phyloP scores from a whole-genome alignment of 2,113 vertebrate species.

The Ardeotis arabs region DNA sequence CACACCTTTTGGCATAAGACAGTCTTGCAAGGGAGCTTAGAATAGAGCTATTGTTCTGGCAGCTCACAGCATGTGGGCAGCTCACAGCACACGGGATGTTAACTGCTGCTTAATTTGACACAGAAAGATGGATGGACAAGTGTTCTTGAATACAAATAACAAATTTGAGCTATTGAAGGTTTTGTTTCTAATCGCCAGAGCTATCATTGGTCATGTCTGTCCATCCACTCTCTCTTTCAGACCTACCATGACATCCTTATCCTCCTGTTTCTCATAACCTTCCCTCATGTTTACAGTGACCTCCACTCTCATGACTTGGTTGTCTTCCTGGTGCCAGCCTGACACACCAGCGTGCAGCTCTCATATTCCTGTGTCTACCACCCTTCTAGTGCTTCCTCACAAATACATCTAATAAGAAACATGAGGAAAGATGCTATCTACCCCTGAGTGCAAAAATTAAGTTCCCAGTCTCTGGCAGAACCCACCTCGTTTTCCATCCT shows the following conservation, averaged over 20 bases:
- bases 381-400: not conserved
- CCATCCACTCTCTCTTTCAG: constrained; percentile 8
- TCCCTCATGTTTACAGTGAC: not conserved
- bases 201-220: not conserved
- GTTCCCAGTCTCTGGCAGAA: not conserved
- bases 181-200: not conserved
- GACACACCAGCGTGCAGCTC: not conserved
- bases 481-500: not conserved
- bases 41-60: not conserved
- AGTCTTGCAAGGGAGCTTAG: not conserved
- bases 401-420: not conserved
- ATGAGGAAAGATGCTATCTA: not conserved
- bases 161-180: constrained; percentile 2
- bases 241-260: not conserved
- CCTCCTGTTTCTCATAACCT: not conserved
- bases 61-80: not conserved
- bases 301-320: not conserved
- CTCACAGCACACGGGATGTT: not conserved
- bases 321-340: not conserved
- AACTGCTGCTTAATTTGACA: not conserved
- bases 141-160: not conserved
- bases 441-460: not conserved
- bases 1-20: constrained; percentile 18
- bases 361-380: not conserved
- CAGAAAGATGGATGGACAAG: not conserved